Conservation (phyloP, 2,888 invertebrate genomes). For the Molanna angustata region DNA sequence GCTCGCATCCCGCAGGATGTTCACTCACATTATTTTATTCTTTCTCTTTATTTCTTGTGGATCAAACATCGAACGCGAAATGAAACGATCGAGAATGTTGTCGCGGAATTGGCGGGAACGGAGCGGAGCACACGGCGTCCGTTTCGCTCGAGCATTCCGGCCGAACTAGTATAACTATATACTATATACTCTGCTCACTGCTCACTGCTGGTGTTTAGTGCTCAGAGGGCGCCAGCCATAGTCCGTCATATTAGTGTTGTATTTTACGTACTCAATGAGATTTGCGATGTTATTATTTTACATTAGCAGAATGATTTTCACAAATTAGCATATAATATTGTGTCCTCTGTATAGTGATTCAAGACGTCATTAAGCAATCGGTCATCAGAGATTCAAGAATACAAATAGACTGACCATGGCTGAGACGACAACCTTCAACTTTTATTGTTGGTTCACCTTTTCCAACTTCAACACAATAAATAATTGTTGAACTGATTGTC, state of each 20-base stretch:
- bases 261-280: constrained; percentile 13
- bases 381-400: constrained; percentile 8
- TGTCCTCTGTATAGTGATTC: neutral
- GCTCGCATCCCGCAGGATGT: constrained; percentile 22
- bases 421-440: too few relatives aligned
- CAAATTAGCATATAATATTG: constrained; percentile 16
- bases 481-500: too few relatives aligned
- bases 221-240: constrained; percentile 9
- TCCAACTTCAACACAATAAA: too few relatives aligned
- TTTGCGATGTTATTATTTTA: too few relatives aligned
- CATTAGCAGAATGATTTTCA: constrained; percentile 9
- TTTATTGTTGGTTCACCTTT: too few relatives aligned
- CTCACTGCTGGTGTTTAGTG: neutral
- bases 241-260: constrained; percentile 2
- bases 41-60: neutral
- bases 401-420: constrained; percentile 10
- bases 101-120: constrained; percentile 3
- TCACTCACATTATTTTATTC: constrained; percentile 17
- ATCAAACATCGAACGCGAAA: constrained; percentile 3
- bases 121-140: constrained; percentile 21
- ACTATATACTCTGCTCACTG: too few relatives aligned
- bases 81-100: constrained; percentile 5
- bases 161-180: constrained; percentile 18
- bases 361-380: constrained; percentile 10
- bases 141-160: constrained; percentile 23